Conservation (phyloP, 2,113 vertebrate genomes). For the Carassius gibelio region DNA sequence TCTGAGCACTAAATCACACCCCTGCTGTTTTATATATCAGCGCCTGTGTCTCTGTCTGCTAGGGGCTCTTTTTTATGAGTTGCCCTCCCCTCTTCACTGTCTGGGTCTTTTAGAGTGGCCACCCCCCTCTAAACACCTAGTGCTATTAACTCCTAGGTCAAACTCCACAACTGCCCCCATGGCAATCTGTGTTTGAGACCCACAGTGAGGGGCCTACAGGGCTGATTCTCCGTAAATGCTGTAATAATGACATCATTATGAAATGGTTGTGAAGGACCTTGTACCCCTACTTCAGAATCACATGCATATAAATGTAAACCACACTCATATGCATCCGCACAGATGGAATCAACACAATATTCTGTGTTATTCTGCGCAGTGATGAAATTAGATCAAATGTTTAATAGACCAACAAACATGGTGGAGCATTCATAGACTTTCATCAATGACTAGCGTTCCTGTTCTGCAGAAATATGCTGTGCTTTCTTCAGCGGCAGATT, state of each 20-base stretch:
- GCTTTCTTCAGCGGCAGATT: background rate
- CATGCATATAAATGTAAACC: background rate
- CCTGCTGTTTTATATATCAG: slow-evolving; percentile 49
- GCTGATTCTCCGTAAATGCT: background rate
- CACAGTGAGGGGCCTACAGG: background rate
- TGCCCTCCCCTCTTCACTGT: slow-evolving; percentile 25
- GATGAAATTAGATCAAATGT: background rate
- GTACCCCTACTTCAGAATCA: background rate
- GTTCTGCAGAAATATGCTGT: background rate
- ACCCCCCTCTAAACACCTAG: background rate
- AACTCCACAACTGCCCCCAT: background rate
- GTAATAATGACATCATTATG: slow-evolving; percentile 49
- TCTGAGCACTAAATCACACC: slow-evolving; percentile 29
- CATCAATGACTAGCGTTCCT: background rate
- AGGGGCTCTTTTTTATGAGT: slow-evolving; percentile 14
- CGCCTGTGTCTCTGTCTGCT: slow-evolving; percentile 26
- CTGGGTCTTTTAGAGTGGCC: background rate
- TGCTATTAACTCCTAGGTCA: slow-evolving; percentile 13
- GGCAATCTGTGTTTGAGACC: slow-evolving; percentile 3
- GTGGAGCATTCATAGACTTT: background rate
- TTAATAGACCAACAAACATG: background rate
- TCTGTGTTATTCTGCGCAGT: background rate
- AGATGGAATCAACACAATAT: background rate
- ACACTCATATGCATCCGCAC: background rate
- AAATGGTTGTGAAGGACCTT: slow-evolving; percentile 34